Percentiles rank a stretch among this genome's conserved stretches.
phyloP scores from a whole-genome alignment of 2,888 invertebrate genomes.

The Lasius platythorax region DNA sequence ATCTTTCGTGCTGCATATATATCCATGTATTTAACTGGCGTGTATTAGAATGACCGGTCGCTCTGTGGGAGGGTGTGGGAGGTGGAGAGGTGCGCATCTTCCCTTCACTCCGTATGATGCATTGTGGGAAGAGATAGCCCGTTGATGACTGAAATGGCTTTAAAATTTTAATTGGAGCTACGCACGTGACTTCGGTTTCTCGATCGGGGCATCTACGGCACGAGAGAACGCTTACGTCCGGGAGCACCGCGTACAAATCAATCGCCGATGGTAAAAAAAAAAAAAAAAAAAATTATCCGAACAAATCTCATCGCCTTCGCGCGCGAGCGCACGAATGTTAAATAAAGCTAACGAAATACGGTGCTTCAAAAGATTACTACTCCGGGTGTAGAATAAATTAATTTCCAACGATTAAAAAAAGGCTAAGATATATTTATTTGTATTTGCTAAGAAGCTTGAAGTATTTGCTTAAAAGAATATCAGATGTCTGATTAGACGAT shows the following conservation, averaged over 20 bases:
- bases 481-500: not conserved
- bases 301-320: not conserved
- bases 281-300: not conserved
- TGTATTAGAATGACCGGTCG: conserved; percentile 76
- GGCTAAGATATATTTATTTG: not conserved
- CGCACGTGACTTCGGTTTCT: conserved; percentile 73
- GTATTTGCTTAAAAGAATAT: not conserved
- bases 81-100: conserved; percentile 79
- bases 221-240: conserved; percentile 13
- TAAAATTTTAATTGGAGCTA: conserved; percentile 82
- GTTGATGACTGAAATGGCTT: conserved; percentile 76
- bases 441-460: not conserved
- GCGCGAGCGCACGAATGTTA: not conserved
- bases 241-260: conserved; percentile 18
- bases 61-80: conserved; percentile 70
- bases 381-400: not conserved
- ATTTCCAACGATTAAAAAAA: not conserved
- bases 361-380: not conserved
- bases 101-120: conserved; percentile 82
- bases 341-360: not conserved
- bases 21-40: conserved; percentile 73
- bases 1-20: conserved; percentile 77
- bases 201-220: conserved; percentile 51
- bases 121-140: conserved; percentile 74
- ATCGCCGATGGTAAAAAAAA: not conserved